Evolutionary conservation across 2,797 vertebrate species (phyloP).

Genomic region (Smutsia gigantea): DNA sequence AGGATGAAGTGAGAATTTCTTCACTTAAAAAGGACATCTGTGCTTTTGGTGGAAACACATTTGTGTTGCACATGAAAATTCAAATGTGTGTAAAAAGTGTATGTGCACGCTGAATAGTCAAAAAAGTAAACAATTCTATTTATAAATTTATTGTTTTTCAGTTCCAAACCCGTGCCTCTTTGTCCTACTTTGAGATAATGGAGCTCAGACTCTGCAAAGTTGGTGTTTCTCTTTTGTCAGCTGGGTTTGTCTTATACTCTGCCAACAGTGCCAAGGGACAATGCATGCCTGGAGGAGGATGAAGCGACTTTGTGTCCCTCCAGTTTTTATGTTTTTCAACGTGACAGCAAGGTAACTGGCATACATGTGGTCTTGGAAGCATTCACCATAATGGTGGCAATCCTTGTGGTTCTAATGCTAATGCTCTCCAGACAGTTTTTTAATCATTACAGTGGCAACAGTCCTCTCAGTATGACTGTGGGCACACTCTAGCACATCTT

Average conservation of each 20-base stretch:
- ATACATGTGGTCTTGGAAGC: background rate
- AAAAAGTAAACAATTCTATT: background rate
- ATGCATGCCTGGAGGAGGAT: background rate
- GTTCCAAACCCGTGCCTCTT: background rate
- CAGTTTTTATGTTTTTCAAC: background rate
- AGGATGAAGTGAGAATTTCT: background rate
- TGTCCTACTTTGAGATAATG: background rate
- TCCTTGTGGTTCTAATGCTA: background rate
- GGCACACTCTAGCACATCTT: background rate
- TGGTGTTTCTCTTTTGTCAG: background rate
- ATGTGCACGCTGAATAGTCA: background rate
- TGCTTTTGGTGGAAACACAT: background rate
- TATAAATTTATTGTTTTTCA: background rate
- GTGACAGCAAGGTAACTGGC: background rate
- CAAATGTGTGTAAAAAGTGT: background rate
- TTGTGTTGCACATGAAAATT: too few relatives aligned
- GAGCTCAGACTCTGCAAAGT: background rate
- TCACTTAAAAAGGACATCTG: background rate
- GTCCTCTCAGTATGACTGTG: background rate
- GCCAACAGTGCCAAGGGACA: background rate
- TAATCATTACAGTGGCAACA: background rate
- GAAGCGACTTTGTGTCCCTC: background rate
- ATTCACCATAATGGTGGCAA: background rate
- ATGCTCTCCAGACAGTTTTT: background rate
- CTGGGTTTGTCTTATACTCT: background rate